phyloP scores from a whole-genome alignment of 2,113 vertebrate genomes.

The Leptobrachium ailaonicum region DNA sequence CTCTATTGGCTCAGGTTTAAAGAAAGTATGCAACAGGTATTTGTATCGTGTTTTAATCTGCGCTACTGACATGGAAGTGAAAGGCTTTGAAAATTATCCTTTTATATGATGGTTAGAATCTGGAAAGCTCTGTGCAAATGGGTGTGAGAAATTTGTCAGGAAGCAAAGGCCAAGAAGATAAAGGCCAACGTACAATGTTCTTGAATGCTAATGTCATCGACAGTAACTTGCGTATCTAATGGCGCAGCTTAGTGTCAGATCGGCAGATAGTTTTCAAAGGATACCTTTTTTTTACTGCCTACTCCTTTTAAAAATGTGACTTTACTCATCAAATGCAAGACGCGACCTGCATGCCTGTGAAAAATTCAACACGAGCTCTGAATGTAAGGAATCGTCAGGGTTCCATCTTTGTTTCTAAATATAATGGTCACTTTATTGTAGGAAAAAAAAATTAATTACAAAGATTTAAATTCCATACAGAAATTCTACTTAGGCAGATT shows the following conservation, averaged over 20 bases:
- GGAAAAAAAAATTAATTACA: no score
- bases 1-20: constrained; percentile 74
- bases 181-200: constrained; percentile 57
- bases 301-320: constrained; percentile 28
- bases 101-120: constrained; percentile 61
- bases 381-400: no score
- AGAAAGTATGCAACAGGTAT: constrained; percentile 71
- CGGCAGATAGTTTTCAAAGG: constrained; percentile 51
- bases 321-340: constrained; percentile 33
- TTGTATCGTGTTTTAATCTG: constrained; percentile 68
- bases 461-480: no score
- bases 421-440: no score
- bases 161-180: constrained; percentile 60
- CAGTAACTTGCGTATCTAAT: constrained; percentile 54
- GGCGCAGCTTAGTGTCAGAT: constrained; percentile 54
- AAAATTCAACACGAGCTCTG: background rate
- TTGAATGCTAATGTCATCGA: constrained; percentile 53
- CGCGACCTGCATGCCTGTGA: constrained; percentile 15
- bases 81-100: constrained; percentile 76
- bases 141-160: constrained; percentile 55
- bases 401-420: no score
- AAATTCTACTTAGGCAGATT: no score
- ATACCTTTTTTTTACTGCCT: constrained; percentile 19
- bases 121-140: constrained; percentile 57
- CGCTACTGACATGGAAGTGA: constrained; percentile 64